phyloP scores from a whole-genome alignment of 2,888 invertebrate species.

The Dione juno region DNA sequence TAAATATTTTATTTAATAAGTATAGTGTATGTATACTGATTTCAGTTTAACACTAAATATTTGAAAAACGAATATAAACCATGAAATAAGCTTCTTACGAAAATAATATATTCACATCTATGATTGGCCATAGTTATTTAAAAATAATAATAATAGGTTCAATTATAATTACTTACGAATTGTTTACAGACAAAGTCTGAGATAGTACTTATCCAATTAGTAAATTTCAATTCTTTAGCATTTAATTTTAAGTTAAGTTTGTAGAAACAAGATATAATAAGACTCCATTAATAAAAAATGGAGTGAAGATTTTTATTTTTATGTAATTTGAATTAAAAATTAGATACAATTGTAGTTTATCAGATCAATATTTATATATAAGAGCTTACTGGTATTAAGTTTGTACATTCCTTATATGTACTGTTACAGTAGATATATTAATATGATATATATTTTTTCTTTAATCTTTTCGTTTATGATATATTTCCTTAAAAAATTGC shows the following conservation, averaged over 20 bases:
- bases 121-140: slow-evolving; percentile 30
- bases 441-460: slow-evolving; percentile 5
- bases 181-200: slow-evolving; percentile 46
- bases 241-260: slow-evolving; percentile 33
- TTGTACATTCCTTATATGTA: slow-evolving; percentile 69
- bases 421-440: slow-evolving; percentile 9
- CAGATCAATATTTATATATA: slow-evolving; percentile 19
- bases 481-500: slow-evolving; percentile 9
- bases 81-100: not conserved
- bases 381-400: slow-evolving; percentile 54
- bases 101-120: slow-evolving; percentile 4
- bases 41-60: not conserved
- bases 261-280: not conserved
- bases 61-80: not conserved
- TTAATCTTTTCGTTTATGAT: not conserved
- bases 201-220: slow-evolving; percentile 42
- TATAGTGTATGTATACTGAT: slow-evolving; percentile 10
- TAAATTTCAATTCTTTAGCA: slow-evolving; percentile 31
- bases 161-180: slow-evolving; percentile 38
- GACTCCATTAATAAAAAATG: not conserved
- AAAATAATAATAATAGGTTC: slow-evolving; percentile 15
- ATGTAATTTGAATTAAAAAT: no score
- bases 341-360: slow-evolving; percentile 1
- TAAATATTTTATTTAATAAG: slow-evolving; percentile 6
- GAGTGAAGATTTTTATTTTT: slow-evolving; percentile 26